phyloP scores from a whole-genome alignment of 2,888 invertebrate species.

The Polydrusus pterygomalis region DNA sequence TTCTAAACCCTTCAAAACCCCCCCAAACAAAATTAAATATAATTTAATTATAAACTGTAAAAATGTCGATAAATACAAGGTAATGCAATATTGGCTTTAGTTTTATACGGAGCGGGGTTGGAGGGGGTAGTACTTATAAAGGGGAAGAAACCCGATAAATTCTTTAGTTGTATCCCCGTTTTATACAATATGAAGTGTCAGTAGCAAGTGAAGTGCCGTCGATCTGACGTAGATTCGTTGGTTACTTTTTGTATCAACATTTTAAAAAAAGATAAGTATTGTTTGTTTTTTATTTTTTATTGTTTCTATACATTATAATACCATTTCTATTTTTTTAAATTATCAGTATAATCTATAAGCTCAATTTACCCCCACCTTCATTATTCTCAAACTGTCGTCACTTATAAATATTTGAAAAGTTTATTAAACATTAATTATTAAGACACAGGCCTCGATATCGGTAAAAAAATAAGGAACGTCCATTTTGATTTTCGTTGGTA shows the following conservation, averaged over 20 bases:
- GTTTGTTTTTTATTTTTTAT: too few relatives aligned
- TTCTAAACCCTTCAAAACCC: neutral
- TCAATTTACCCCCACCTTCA: too few relatives aligned
- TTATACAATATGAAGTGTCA: constrained; percentile 17
- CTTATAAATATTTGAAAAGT: too few relatives aligned
- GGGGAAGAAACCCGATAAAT: constrained; percentile 68
- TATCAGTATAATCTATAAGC: too few relatives aligned
- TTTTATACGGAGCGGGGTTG: constrained; percentile 47
- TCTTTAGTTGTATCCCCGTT: constrained; percentile 57
- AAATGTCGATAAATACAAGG: constrained; percentile 60
- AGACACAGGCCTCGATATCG: too few relatives aligned
- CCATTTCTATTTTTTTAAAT: too few relatives aligned
- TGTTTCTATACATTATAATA: too few relatives aligned
- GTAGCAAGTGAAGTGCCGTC: constrained; percentile 23
- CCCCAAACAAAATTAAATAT: constrained; percentile 20
- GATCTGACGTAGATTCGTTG: neutral
- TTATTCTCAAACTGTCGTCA: too few relatives aligned
- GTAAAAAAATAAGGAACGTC: too few relatives aligned
- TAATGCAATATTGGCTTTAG: constrained; percentile 63
- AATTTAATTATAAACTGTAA: constrained; percentile 43
- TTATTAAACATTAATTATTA: too few relatives aligned
- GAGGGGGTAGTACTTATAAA: constrained; percentile 67
- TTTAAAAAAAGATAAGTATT: constrained; percentile 11
- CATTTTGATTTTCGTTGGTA: too few relatives aligned
- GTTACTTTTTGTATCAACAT: neutral